Evolutionary conservation across 2,113 vertebrate species (phyloP).

Genomic region (Microtus montanus): DNA sequence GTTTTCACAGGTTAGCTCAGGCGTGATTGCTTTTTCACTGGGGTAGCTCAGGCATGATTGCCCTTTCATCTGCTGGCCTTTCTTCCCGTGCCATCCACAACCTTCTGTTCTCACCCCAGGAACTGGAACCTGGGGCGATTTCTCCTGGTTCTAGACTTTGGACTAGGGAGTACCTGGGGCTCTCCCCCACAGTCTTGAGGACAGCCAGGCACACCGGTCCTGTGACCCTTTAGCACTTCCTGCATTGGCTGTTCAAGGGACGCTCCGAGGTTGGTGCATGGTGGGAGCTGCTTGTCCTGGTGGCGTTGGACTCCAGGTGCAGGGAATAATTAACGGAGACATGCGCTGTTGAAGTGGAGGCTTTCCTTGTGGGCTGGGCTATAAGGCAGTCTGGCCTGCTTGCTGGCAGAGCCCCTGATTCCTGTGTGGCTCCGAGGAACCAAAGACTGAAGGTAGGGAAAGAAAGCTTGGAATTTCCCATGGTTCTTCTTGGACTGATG

Average conservation of each 20-base stretch:
- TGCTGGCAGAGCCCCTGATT: slow-evolving; percentile 63
- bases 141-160: slow-evolving; percentile 27
- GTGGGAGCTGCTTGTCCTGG: slow-evolving; percentile 63
- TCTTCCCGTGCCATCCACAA: background rate
- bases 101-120: background rate
- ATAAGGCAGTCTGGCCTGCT: slow-evolving; percentile 34
- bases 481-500: slow-evolving; percentile 16
- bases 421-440: slow-evolving; percentile 26
- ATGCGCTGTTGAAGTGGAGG: slow-evolving; percentile 49
- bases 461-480: slow-evolving; percentile 57
- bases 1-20: background rate
- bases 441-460: slow-evolving; percentile 29
- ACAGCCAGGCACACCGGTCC: slow-evolving; percentile 21
- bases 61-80: background rate
- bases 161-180: background rate
- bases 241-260: slow-evolving; percentile 46
- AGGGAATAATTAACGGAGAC: slow-evolving; percentile 55
- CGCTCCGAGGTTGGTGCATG: slow-evolving; percentile 55
- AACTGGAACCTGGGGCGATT: background rate
- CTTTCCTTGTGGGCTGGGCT: slow-evolving; percentile 43
- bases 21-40: background rate
- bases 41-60: background rate
- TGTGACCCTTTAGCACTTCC: slow-evolving; percentile 71
- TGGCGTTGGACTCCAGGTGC: slow-evolving; percentile 69
- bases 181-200: slow-evolving; percentile 33